Base-by-base conservation (phyloP, 1,140 invertebrate genomes). In the Trypoxylus dichotomus region DNA sequence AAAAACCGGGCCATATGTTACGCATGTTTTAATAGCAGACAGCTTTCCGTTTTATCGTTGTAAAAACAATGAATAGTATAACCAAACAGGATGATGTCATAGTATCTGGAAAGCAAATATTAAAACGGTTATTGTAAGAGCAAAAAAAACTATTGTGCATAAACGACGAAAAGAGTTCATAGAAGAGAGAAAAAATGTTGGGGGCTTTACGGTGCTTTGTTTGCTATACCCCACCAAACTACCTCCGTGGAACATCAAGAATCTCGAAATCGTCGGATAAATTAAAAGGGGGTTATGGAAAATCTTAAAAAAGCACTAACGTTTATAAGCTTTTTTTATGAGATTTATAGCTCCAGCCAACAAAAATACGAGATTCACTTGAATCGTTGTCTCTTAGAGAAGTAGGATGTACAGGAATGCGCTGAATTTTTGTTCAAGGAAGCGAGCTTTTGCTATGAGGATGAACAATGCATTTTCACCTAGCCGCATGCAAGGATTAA, bases 11-110 rank as follows among this genome's bases (percentile, higher is more conserved):
- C 60, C 60, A 68, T 25, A 25, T 68, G 60, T 68, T 68, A 10
- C 27, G 24, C 13, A 68, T 68, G 60, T 68, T 68, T 21, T 27
- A 68, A 68, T 68, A 68, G 60, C 24, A 68, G 21, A 25, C 24
- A 24, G 60, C 27, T 27, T 11, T 27, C 24, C 60, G 10, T 24
- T 68, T 68, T 68, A 68, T 68, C 60, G 24, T 24, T 68, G 21
- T 68, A 68, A 68, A 68, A 68, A 68, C 60, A 68, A 68, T 68
- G 60, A 24, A 68, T 68, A 68, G 27, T 68, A 68, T 68, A 68
- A 68, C 27, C 60, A 27, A 27, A 68, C 8, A 68, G 6, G 24
- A 27, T 68, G 60, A 68, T 27, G 24, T 68, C 60, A 68, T 68
- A 24, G 60, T 68, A 68, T 68, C 60, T 27, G 60, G 19, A 68